A percentile compares a stretch with the other conserved stretches of the same genome.
These are phyloP conservation scores for Pissodes strobi DNA, from an alignment of 1,140 invertebrate species.

Conservation along the genomic window DNA sequence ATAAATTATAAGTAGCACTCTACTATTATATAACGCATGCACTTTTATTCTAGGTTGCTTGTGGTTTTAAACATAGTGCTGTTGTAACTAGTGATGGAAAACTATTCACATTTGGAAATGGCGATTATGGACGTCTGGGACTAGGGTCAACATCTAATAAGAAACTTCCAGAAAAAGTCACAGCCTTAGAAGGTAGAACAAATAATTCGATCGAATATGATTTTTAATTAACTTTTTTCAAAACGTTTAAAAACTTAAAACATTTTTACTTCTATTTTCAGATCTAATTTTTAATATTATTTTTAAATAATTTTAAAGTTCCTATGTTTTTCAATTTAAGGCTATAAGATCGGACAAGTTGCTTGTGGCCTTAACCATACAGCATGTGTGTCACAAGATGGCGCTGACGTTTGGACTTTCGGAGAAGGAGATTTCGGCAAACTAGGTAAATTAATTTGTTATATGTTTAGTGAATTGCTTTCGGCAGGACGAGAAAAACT, in stretches of 20 bases:
- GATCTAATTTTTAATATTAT: too few species aligned
- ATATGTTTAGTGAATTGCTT: too few species aligned
- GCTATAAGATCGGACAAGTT: constrained; percentile 55
- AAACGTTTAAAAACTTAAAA: too few species aligned
- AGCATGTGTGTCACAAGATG: constrained; percentile 64
- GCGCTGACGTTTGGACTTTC: constrained; percentile 67
- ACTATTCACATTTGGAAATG: constrained; percentile 71
- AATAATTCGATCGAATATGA: not conserved
- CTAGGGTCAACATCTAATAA: constrained; percentile 66
- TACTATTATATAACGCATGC: too few species aligned
- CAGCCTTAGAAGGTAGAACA: constrained; percentile 53
- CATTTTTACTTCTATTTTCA: too few species aligned
- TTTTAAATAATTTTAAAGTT: not conserved
- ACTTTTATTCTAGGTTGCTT: constrained; percentile 59
- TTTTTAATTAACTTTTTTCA: too few species aligned
- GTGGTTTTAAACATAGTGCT: constrained; percentile 72
- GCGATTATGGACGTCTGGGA: constrained; percentile 69
- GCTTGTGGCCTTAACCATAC: constrained; percentile 71
- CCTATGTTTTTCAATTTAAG: not conserved
- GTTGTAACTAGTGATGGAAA: constrained; percentile 69
- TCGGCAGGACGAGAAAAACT: too few species aligned
- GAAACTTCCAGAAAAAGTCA: constrained; percentile 65
- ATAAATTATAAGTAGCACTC: too few species aligned
- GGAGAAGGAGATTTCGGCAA: constrained; percentile 73
- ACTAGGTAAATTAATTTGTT: constrained; percentile 49